Evolutionary conservation across 1,140 invertebrate genomes (phyloP), one percentile per base, ranked within the genome.

Genomic region (Drosophila prosaltans): DNA sequence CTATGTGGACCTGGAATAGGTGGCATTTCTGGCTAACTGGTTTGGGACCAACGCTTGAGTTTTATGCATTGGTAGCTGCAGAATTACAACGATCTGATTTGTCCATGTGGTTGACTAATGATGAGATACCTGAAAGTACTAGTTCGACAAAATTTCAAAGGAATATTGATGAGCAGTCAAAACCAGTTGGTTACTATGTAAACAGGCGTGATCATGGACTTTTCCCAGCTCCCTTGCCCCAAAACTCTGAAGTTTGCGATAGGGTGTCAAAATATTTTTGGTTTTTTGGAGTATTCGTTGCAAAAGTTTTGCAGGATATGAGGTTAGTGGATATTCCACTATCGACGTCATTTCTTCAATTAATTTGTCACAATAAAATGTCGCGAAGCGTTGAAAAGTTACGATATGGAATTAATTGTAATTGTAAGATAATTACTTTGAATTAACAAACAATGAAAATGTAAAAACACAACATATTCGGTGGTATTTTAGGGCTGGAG

Each of bases 21-120:
- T 16, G 96, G 96, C 9, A 94, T 97, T 66, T 93, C 95, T 16
- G 97, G 93, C 99, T 99, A 48, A 99, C 99, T 9, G 99, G 99
- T 10, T 93, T 99, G n/a, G 99, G 99, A 0, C 99, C 99, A 1
- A 99, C 98, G 3, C 93, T 99, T 11, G 99, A 99, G 94, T 99
- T 99, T 93, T 99, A 99, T 93, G 97, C 98, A 45, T 93, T 99
- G 21, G 90, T 91, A 60, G 97, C 98, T 43, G 98, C 97, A 7
- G 98, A 99, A 94, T 93, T 99, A 57, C 98, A 99, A 93, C 94
- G 97, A 57, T 96, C 97, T 74, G 96, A 98, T 91, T 93, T 99
- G 11, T 95, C 94, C 45, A 96, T 99, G 93, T 99, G 99, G 99
- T 93, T 99, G 30, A 97, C 96, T 93, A 97, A 99, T 92, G 95